Evolutionary conservation across 1,140 invertebrate species (phyloP), one percentile per base, ranked within the genome.

Genomic region (Ceratina calcarata): DNA sequence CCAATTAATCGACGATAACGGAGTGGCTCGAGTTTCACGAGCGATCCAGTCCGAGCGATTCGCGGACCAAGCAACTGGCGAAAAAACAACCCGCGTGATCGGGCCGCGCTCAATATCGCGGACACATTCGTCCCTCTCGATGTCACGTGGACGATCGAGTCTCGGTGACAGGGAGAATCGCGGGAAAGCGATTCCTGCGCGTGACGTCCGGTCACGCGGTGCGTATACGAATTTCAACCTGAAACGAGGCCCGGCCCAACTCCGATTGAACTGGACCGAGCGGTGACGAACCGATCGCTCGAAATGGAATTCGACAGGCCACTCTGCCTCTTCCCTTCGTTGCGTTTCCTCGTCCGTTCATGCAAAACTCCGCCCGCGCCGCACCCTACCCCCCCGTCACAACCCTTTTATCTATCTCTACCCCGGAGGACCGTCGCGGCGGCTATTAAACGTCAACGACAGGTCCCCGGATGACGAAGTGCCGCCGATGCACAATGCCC

Each of bases 261-360:
- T 53, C 81, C 37, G 37, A 45, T 45, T 45, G 37, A 45, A 45
- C 37, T 10, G 37, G 37, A 45, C 45, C 66, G 8, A 18, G 45
- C 78, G 65, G 62, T 45, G 37, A 45, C 37, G 37, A 45, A 45
- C 37, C 62, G 64, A 75, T 80, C 67, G 72, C 20, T 53, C 72
- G 71, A 80, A 78, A 85, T 85, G 83, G 83, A 85, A 85, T 85
- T 85, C 83, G 84, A 84, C 79, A 82, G 83, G 82, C 55, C 82
- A 72, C 20, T 32, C 53, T 60, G 18, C 32, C 64, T 22, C 49
- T 57, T 71, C 62, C 49, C 62, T 68, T 67, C 61, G 27, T 68
- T 16, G 62, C 37, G 24, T 57, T 61, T 64, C 57, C 60, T 64
- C 37, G 37, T 10, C 37, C 37, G 37, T 45, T 45, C 37, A 45